phyloP scores from a whole-genome alignment of 2,888 invertebrate species.

The Ceriagrion tenellum region DNA sequence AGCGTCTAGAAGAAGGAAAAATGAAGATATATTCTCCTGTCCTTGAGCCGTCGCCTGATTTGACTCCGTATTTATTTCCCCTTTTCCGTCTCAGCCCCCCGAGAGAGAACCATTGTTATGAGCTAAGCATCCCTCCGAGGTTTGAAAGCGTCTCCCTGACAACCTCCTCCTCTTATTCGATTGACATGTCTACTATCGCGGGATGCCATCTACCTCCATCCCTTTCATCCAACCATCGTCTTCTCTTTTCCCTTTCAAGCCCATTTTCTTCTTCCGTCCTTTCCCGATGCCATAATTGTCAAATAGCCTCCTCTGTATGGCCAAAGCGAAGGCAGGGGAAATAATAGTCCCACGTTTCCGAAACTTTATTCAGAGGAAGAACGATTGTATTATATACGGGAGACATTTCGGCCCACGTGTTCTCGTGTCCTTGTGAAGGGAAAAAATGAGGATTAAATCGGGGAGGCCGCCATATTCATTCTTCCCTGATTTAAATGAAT shows the following conservation, averaged over 20 bases:
- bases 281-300: slow-evolving; percentile 4
- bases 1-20: not conserved
- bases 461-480: not conserved
- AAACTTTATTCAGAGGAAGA: not conserved
- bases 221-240: not conserved
- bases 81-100: slow-evolving; percentile 20
- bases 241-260: not conserved
- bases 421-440: not conserved
- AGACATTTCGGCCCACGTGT: not conserved
- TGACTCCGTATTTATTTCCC: slow-evolving; percentile 48
- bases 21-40: slow-evolving; percentile 50
- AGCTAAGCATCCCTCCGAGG: slow-evolving; percentile 37
- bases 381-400: not conserved
- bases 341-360: not conserved
- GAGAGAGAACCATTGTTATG: slow-evolving; percentile 57
- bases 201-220: slow-evolving; percentile 43
- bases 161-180: slow-evolving; percentile 34
- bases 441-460: not conserved
- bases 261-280: slow-evolving; percentile 8
- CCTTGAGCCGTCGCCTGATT: slow-evolving; percentile 55
- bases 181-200: slow-evolving; percentile 67
- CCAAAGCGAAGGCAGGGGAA: not conserved
- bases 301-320: not conserved
- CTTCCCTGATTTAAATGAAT: not conserved
- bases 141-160: slow-evolving; percentile 59